Percentiles rank a stretch among this genome's conserved stretches.
These are phyloP conservation scores for Dicycla oo DNA, from an alignment of 2,888 invertebrate species.

Conservation along the genomic window DNA sequence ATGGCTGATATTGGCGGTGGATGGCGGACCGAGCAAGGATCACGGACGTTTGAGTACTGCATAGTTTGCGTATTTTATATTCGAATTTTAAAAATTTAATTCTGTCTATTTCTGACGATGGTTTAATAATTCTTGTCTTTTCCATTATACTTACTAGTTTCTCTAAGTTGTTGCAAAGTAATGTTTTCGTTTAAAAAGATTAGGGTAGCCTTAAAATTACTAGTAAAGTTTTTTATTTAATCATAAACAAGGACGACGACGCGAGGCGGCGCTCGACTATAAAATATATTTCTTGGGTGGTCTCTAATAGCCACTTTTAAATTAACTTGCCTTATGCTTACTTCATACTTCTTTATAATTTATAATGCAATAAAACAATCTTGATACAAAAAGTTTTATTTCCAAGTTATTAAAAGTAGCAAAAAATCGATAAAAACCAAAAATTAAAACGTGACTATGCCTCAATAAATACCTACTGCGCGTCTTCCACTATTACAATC, in stretches of 20 bases:
- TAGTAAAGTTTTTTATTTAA: slow-evolving; percentile 29
- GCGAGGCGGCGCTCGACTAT: slow-evolving; percentile 16
- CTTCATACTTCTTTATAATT: slow-evolving; percentile 12
- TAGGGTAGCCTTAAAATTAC: slow-evolving; percentile 1
- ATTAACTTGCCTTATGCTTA: neutral
- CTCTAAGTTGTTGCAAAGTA: no score
- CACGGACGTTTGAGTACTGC: slow-evolving; percentile 35
- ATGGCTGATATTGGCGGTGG: no score
- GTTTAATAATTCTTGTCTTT: neutral
- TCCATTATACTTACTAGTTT: neutral
- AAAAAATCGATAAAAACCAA: neutral
- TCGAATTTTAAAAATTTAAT: neutral
- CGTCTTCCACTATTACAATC: slow-evolving; percentile 12
- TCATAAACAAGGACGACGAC: slow-evolving; percentile 16
- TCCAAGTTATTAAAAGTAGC: neutral
- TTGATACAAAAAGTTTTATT: slow-evolving; percentile 23
- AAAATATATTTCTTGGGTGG: slow-evolving; percentile 27
- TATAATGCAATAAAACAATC: slow-evolving; percentile 20
- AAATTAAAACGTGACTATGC: neutral
- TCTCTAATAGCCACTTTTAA: slow-evolving; percentile 20
- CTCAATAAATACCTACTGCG: slow-evolving; percentile 9
- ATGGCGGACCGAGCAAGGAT: slow-evolving; percentile 42
- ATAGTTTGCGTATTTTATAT: slow-evolving; percentile 16
- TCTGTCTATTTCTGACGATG: neutral
- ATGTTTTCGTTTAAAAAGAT: neutral